Conservation (phyloP, 2,797 vertebrate genomes). For the Masticophis lateralis region DNA sequence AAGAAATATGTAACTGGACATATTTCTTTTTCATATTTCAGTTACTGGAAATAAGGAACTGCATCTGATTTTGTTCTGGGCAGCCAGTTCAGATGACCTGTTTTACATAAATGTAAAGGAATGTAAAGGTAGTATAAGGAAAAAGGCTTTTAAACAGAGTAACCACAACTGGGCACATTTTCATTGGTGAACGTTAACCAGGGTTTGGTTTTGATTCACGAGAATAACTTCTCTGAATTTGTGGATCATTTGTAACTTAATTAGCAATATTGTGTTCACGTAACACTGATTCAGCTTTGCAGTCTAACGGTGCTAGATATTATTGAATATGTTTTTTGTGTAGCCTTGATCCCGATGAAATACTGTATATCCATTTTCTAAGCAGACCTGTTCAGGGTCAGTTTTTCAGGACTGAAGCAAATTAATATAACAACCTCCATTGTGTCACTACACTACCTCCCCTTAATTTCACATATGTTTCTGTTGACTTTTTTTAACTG, state of each 20-base stretch:
- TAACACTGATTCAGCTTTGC: neutral
- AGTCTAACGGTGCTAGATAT: neutral
- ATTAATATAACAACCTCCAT: neutral
- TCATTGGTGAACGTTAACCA: neutral
- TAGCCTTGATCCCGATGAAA: neutral
- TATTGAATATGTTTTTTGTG: neutral
- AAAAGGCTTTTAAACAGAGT: neutral
- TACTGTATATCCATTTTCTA: slow-evolving; percentile 14
- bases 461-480: neutral
- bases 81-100: neutral
- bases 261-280: neutral
- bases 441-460: neutral
- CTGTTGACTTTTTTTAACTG: neutral
- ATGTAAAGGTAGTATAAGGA: too few species aligned
- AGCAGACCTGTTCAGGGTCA: slow-evolving; percentile 32
- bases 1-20: neutral
- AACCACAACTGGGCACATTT: neutral
- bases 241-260: neutral
- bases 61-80: neutral
- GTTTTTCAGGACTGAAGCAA: neutral
- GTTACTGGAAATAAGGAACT: neutral
- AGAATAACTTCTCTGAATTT: neutral
- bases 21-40: too few species aligned
- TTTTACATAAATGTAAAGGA: neutral
- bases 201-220: neutral